Evolutionary conservation across 2,888 invertebrate genomes (phyloP).

Genomic region (Eustalomyia histrio): DNA sequence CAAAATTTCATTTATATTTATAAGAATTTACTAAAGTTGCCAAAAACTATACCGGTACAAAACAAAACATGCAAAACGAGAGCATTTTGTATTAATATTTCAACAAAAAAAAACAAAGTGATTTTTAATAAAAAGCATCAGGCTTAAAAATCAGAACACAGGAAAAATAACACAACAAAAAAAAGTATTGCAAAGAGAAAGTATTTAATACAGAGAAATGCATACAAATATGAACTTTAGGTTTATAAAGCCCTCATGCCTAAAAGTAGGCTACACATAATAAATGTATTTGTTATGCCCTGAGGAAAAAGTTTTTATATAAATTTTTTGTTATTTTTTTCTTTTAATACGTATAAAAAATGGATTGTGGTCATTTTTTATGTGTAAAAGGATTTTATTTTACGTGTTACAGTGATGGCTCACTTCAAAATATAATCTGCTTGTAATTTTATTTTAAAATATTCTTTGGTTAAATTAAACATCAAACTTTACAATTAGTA

Average conservation of each 20-base stretch:
- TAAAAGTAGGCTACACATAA: slow-evolving; percentile 62
- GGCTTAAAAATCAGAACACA: not conserved
- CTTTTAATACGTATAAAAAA: not conserved
- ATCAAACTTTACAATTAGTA: too few species aligned
- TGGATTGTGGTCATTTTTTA: slow-evolving; percentile 58
- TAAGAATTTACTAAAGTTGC: slow-evolving; percentile 17
- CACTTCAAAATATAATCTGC: too few species aligned
- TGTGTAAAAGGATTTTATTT: slow-evolving; percentile 7
- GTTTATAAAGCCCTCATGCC: slow-evolving; percentile 17
- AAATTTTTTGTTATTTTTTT: slow-evolving; percentile 23
- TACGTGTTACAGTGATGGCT: slow-evolving; percentile 32
- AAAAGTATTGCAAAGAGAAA: slow-evolving; percentile 1
- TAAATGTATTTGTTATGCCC: slow-evolving; percentile 59
- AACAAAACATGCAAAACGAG: slow-evolving; percentile 69
- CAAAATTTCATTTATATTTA: not conserved
- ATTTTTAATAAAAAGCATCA: not conserved
- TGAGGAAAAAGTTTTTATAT: slow-evolving; percentile 53
- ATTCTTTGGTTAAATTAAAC: too few species aligned
- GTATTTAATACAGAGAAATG: not conserved
- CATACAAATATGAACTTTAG: slow-evolving; percentile 23
- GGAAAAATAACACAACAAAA: not conserved
- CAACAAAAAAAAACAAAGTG: slow-evolving; percentile 71
- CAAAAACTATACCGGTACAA: not conserved
- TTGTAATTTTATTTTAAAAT: too few species aligned
- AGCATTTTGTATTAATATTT: slow-evolving; percentile 75